phyloP scores from a whole-genome alignment of 1,140 invertebrate genomes.

The Drosophila baimaii region DNA sequence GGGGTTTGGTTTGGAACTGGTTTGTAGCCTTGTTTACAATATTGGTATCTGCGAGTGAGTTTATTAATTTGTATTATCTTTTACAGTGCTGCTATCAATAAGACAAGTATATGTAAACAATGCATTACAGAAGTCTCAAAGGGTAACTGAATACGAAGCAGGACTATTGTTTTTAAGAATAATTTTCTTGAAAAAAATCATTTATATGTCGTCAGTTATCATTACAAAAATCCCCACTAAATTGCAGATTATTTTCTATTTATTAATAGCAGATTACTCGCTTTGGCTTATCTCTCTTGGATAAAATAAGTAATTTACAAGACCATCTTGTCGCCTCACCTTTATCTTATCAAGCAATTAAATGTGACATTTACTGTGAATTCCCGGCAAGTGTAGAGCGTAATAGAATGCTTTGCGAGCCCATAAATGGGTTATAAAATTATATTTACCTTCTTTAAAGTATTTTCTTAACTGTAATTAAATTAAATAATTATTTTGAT shows the following conservation, averaged over 20 bases:
- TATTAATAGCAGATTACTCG: background rate
- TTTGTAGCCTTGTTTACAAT: conserved; percentile 18
- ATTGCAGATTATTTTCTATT: no score
- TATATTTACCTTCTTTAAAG: background rate
- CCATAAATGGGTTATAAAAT: background rate
- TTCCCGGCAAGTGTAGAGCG: background rate
- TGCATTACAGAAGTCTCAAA: background rate
- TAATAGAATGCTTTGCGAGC: background rate
- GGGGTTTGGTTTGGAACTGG: conserved; percentile 8
- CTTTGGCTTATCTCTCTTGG: background rate
- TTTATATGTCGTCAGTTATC: no score
- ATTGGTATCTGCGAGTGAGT: conserved; percentile 1
- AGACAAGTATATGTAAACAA: conserved; percentile 1
- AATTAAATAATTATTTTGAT: no score
- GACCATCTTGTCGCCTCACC: background rate
- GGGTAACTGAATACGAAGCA: background rate
- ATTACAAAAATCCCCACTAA: no score
- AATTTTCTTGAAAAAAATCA: no score
- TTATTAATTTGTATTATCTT: conserved; percentile 28
- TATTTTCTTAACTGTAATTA: no score
- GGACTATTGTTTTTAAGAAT: no score
- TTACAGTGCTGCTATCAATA: background rate
- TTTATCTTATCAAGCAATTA: conserved; percentile 21
- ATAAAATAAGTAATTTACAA: conserved; percentile 8
- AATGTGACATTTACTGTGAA: background rate